Evolutionary conservation across 2,888 invertebrate genomes (phyloP), one percentile per base, ranked within the genome.

Genomic region (Leptinotarsa rubiginosa): DNA sequence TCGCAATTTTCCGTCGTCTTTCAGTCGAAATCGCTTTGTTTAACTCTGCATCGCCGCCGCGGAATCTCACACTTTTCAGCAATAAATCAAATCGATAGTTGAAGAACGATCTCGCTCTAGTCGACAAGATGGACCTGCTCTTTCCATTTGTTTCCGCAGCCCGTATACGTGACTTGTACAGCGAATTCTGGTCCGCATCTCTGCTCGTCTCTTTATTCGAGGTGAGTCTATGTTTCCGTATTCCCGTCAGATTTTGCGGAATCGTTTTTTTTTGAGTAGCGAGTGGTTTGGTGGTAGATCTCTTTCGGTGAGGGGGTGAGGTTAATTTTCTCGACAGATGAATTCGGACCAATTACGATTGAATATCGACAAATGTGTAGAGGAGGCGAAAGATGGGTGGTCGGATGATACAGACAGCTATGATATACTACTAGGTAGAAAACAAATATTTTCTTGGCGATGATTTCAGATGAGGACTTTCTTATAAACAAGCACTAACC

Each of bases 41-140:
- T 62, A 62, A 31, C 41, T 31, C 22, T 31, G n/a, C 31, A 5
- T 16, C 50, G 50, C 62, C 10, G 41, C 41, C n/a, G n/a, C 62
- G 16, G 31, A 62, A 62, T 41, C 62, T 62, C 41, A 1, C 16
- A 12, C 25, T 62, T n/a, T 31, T 62, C 62, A n/a, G 62, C 41
- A 41, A 18, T 62, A n/a, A 41, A 62, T 62, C 62, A 41, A 62
- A 62, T 31, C 62, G 41, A 59, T 59, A 22, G 13, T 59, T 25
- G 18, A 50, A 50, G n/a, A 62, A 62, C n/a, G 62, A n/a, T 62
- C 12, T 56, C 20, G 13, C 22, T 16, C n/a, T 41, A 31, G 62
- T 31, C 62, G 4, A 15, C 25, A 31, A 62, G 31, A 62, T 62
- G 13, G 3, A 62, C 31, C 62, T n/a, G 31, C 62, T n/a, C 41